Evolutionary conservation across 2,888 invertebrate genomes (phyloP).

Genomic region (Cheilosia variabilis): DNA sequence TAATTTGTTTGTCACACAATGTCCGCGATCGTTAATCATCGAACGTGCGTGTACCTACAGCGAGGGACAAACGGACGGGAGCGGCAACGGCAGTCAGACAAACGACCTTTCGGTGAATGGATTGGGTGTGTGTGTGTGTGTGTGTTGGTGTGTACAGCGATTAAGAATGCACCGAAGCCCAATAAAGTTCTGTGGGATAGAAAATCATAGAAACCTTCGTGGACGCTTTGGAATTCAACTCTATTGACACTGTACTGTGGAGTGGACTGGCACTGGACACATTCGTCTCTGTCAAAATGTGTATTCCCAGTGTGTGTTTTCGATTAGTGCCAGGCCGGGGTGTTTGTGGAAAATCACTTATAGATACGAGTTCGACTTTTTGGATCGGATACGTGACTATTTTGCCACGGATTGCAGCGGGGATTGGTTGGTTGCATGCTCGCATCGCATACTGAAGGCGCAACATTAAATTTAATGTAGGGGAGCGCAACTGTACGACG

Average conservation of each 20-base stretch:
- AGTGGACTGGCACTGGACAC: slow-evolving; percentile 23
- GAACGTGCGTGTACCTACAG: slow-evolving; percentile 34
- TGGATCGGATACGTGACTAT: slow-evolving; percentile 60
- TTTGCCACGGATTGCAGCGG: slow-evolving; percentile 59
- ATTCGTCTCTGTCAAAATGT: slow-evolving; percentile 57
- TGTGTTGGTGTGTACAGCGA: background rate
- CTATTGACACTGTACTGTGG: slow-evolving; percentile 39
- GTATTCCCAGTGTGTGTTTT: slow-evolving; percentile 23
- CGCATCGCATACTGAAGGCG: slow-evolving; percentile 11
- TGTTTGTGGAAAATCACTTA: slow-evolving; percentile 54
- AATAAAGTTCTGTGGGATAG: slow-evolving; percentile 50
- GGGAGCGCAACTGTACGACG: slow-evolving; percentile 21
- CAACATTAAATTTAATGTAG: slow-evolving; percentile 1
- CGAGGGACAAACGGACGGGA: slow-evolving; percentile 1
- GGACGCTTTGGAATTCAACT: slow-evolving; percentile 65
- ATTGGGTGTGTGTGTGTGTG: slow-evolving; percentile 1
- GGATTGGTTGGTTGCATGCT: slow-evolving; percentile 18
- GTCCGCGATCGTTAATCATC: slow-evolving; percentile 70
- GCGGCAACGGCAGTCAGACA: slow-evolving; percentile 9
- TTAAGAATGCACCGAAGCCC: slow-evolving; percentile 30
- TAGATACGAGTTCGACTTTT: slow-evolving; percentile 37
- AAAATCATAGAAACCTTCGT: slow-evolving; percentile 27
- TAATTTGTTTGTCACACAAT: slow-evolving; percentile 73
- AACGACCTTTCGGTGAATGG: slow-evolving; percentile 62
- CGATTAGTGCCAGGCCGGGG: slow-evolving; percentile 36